phyloP scores from a whole-genome alignment of 2,797 vertebrate genomes.

The Helostoma temminkii region DNA sequence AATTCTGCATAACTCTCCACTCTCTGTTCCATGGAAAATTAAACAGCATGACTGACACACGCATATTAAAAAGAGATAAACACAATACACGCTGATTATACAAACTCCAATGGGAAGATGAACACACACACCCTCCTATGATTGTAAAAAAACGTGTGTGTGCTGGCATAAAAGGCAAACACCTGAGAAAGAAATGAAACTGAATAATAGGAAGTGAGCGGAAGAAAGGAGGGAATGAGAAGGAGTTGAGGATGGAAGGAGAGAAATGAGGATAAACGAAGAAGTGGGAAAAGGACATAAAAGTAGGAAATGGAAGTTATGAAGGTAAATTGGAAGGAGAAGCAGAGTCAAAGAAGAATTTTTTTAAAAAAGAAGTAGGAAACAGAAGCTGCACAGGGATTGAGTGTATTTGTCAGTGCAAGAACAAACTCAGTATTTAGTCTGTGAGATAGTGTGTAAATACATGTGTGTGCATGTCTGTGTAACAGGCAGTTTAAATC shows the following conservation, averaged over 20 bases:
- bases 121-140: slow-evolving; percentile 17
- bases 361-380: too few species aligned
- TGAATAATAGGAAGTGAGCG: neutral
- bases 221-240: too few species aligned
- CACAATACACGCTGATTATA: slow-evolving; percentile 6
- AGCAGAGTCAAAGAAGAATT: neutral
- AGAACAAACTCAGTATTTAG: neutral
- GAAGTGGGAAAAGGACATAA: too few species aligned
- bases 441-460: neutral
- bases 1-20: neutral
- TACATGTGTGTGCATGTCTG: neutral
- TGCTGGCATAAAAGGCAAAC: slow-evolving; percentile 13
- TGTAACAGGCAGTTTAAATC: neutral
- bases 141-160: slow-evolving; percentile 16
- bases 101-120: slow-evolving; percentile 1
- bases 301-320: neutral
- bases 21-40: slow-evolving; percentile 28
- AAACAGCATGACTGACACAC: slow-evolving; percentile 11
- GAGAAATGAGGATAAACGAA: neutral
- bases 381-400: slow-evolving; percentile 56
- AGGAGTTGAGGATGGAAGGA: neutral
- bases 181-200: slow-evolving; percentile 8
- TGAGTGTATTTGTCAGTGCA: slow-evolving; percentile 37
- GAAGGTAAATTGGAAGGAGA: neutral
- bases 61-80: slow-evolving; percentile 41